A percentile compares a stretch with the other conserved stretches of the same genome.
These are phyloP conservation scores for Gymnodraco acuticeps DNA, from an alignment of 2,797 vertebrate genomes.

Conservation along the genomic window DNA sequence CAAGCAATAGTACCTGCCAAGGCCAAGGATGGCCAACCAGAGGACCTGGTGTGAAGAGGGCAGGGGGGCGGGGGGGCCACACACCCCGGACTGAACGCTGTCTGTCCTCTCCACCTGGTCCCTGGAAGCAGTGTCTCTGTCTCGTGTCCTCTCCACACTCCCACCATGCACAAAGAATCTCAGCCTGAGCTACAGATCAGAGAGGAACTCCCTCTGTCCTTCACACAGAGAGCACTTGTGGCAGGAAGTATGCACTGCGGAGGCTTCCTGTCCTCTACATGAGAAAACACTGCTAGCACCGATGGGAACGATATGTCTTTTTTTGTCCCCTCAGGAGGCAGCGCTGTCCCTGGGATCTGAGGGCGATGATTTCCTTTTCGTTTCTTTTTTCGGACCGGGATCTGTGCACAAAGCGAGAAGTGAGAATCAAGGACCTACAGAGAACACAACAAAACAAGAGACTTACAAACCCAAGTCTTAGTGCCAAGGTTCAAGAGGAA, in stretches of 20 bases:
- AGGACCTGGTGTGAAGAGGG: conserved; percentile 88
- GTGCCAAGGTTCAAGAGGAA: conserved; percentile 93
- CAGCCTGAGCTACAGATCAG: conserved; percentile 82
- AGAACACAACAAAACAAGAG: conserved; percentile 74
- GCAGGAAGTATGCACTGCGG: conserved; percentile 68
- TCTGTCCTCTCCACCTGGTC: conserved; percentile 48
- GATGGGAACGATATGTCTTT: conserved; percentile 61
- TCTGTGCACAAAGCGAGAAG: conserved; percentile 85
- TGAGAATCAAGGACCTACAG: conserved; percentile 73
- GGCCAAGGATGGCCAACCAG: conserved; percentile 91
- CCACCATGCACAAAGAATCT: conserved; percentile 84
- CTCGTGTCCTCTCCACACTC: conserved; percentile 77
- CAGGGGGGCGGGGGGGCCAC: conserved; percentile 30
- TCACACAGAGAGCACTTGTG: conserved; percentile 62
- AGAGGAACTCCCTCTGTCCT: conserved; percentile 67
- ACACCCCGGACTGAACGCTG: conserved; percentile 52
- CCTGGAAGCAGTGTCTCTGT: conserved; percentile 57
- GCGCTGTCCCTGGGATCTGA: conserved; percentile 52
- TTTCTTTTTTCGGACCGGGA: conserved; percentile 78
- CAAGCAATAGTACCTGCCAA: conserved; percentile 92
- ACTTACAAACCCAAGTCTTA: conserved; percentile 89
- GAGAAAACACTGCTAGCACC: conserved; percentile 78
- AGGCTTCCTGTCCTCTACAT: conserved; percentile 49
- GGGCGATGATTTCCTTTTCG: conserved; percentile 45
- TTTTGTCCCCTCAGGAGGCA: conserved; percentile 30